These are phyloP conservation scores for Oedothorax gibbosus DNA, from an alignment of 1,140 invertebrate genomes.

Conservation along the genomic window DNA sequence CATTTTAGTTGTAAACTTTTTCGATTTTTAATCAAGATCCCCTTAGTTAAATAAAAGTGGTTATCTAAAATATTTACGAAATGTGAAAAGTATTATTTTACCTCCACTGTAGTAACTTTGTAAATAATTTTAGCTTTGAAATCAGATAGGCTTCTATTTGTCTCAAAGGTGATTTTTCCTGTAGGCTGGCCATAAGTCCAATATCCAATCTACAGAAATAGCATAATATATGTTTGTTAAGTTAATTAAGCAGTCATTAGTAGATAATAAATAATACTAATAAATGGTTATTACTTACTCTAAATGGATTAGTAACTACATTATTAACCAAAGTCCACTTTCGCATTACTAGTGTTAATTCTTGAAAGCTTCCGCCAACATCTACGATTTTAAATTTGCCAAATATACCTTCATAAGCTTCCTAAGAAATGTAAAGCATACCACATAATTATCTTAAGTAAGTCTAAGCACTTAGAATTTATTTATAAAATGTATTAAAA, in stretches of 20 bases:
- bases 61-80: not conserved
- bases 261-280: not conserved
- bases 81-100: constrained; percentile 22
- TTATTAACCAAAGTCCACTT: constrained; percentile 34
- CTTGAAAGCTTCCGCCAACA: constrained; percentile 34
- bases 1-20: too few species aligned
- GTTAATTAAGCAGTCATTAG: too few species aligned
- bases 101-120: constrained; percentile 50
- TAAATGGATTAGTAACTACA: not conserved
- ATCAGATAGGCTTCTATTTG: constrained; percentile 2
- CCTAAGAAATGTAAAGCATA: constrained; percentile 17
- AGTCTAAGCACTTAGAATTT: not conserved
- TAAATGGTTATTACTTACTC: constrained; percentile 29
- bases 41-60: too few species aligned
- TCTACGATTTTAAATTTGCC: constrained; percentile 48
- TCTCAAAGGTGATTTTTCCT: constrained; percentile 46
- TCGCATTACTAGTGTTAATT: constrained; percentile 37
- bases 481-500: too few species aligned
- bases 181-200: constrained; percentile 50
- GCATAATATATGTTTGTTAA: not conserved
- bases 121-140: constrained; percentile 53
- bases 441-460: not conserved
- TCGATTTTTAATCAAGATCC: too few species aligned
- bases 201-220: constrained; percentile 40
- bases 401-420: constrained; percentile 52